A percentile compares a stretch with the other conserved stretches of the same genome.
Conservation (phyloP, 2,888 invertebrate genomes). For the Carpatolechia fugitivella region DNA sequence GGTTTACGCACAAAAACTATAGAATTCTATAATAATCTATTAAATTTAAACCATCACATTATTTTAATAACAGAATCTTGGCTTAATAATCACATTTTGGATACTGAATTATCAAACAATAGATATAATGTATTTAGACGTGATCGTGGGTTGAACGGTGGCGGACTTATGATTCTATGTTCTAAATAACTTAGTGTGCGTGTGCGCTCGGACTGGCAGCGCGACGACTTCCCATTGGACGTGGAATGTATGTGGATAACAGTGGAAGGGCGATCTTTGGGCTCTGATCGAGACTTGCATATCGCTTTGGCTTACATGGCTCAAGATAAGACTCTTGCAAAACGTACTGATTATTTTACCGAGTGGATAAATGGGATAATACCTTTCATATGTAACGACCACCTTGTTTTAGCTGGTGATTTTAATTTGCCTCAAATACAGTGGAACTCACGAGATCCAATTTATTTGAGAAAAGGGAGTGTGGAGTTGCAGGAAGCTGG, state of each 20-base stretch:
- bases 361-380: not conserved
- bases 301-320: slow-evolving; percentile 13
- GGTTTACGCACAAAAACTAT: too few relatives aligned
- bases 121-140: slow-evolving; percentile 19
- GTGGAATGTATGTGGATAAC: slow-evolving; percentile 17
- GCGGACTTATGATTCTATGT: slow-evolving; percentile 17
- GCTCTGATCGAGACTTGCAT: slow-evolving; percentile 9
- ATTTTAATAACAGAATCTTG: too few relatives aligned
- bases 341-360: too few relatives aligned
- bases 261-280: slow-evolving; percentile 6
- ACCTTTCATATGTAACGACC: not conserved
- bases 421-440: not conserved
- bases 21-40: too few relatives aligned
- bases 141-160: slow-evolving; percentile 17
- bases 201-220: slow-evolving; percentile 9
- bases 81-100: slow-evolving; percentile 19
- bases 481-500: not conserved
- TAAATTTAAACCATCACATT: too few relatives aligned
- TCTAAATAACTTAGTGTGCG: slow-evolving; percentile 1
- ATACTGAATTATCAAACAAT: not conserved
- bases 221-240: not conserved
- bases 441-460: not conserved
- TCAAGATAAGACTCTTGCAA: not conserved
- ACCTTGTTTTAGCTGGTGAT: not conserved
- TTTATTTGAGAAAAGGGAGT: not conserved